phyloP scores from a whole-genome alignment of 1,140 invertebrate genomes.

The Halesus radiatus region DNA sequence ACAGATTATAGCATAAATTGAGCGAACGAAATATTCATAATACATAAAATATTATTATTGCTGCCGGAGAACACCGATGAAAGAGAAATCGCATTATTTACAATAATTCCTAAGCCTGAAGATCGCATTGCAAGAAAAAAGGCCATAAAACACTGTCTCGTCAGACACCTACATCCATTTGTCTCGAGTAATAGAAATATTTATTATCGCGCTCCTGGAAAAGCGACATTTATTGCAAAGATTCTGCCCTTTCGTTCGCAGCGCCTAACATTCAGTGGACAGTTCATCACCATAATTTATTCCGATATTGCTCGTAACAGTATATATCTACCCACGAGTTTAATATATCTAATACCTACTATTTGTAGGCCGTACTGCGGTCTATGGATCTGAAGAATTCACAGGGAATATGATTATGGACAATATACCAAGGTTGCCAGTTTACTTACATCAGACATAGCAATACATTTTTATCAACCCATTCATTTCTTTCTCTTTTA shows the following conservation, averaged over 20 bases:
- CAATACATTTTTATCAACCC: too few relatives aligned
- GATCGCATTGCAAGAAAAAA: background rate
- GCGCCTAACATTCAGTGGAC: background rate
- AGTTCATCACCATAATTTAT: conserved; percentile 23
- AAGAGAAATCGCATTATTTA: conserved; percentile 5
- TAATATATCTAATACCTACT: too few relatives aligned
- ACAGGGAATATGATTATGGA: too few relatives aligned
- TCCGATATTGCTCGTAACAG: background rate
- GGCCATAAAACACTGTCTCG: conserved; percentile 13
- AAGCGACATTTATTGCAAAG: conserved; percentile 3
- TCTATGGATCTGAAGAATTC: too few relatives aligned
- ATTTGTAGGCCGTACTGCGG: too few relatives aligned
- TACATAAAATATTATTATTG: too few relatives aligned
- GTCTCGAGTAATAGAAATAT: conserved; percentile 10
- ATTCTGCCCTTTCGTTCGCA: background rate
- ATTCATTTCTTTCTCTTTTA: too few relatives aligned
- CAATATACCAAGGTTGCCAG: too few relatives aligned
- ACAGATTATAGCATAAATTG: background rate
- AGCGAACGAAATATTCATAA: background rate
- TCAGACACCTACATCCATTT: conserved; percentile 1
- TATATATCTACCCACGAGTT: too few relatives aligned
- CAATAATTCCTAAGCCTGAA: background rate
- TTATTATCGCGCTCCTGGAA: conserved; percentile 1
- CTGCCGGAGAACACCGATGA: background rate
- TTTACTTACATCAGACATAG: too few relatives aligned